Conservation (phyloP, 2,113 vertebrate genomes). For the Hippocampus guttulatus region DNA sequence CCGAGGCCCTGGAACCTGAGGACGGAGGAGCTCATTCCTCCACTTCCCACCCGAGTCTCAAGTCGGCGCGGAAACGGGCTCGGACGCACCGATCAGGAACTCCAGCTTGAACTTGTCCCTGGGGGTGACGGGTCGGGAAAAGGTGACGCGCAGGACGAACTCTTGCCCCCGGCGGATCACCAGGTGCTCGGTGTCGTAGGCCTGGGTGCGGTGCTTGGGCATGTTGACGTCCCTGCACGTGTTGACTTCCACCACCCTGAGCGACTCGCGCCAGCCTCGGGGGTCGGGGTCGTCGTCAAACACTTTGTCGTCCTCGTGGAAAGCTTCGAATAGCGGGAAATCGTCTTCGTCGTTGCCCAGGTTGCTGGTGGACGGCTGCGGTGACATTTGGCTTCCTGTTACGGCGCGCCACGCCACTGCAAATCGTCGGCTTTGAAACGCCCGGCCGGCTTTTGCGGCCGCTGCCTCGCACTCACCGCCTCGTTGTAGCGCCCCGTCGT, state of each 20-base stretch:
- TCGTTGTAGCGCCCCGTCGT: neutral
- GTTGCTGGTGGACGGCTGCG: conserved; percentile 2
- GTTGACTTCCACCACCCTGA: conserved; percentile 51
- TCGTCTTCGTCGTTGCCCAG: neutral
- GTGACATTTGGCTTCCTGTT: neutral
- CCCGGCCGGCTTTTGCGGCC: no score
- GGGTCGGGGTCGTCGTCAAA: neutral
- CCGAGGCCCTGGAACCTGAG: conserved; percentile 74
- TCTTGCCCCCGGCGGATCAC: conserved; percentile 79
- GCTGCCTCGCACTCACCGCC: neutral
- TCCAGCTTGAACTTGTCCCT: conserved; percentile 79
- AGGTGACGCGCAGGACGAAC: conserved; percentile 73
- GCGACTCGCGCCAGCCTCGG: neutral
- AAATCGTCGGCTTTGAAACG: no score
- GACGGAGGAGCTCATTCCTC: no score
- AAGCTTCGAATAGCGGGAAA: neutral
- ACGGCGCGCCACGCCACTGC: no score
- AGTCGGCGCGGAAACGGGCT: no score
- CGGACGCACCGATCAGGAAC: conserved; percentile 81
- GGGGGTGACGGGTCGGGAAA: conserved; percentile 60
- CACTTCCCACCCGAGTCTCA: no score
- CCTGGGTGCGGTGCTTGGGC: conserved; percentile 70
- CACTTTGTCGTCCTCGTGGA: neutral
- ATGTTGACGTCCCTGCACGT: conserved; percentile 76
- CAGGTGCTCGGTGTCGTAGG: conserved; percentile 68